Base-by-base conservation (phyloP, 2,888 invertebrate genomes). In the Troides aeacus region DNA sequence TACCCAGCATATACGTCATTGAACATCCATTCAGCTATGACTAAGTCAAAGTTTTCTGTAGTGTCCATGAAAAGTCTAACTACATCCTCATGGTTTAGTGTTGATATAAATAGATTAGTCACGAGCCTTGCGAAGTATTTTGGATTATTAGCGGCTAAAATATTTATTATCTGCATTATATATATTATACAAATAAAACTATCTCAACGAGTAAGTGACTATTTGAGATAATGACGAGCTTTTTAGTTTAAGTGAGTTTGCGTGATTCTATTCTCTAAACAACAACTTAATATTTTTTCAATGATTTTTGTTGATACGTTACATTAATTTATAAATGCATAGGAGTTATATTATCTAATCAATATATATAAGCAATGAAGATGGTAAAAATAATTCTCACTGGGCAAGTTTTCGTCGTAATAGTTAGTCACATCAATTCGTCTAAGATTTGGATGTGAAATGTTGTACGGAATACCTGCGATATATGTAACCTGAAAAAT, bases 21-120 rank as follows among this genome's bases (percentile, higher is more conserved):
- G 56, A 76, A 81, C 74, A 85, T 72, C 80, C 80, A 85, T 62
- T 86, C 85, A 0, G 73, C 74, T 0, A 86, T 74, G 12, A 85
- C 76, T 12, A 81, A 58, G 61, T 86, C 84, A 62, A 85, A 86
- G 4, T 77, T 72, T 65, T 80, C 76, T 0, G 68, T 78, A 0
- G 79, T 74, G 57, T 86, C 79, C 0, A 69, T 69, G 0, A 86
- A 63, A 3, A 86, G 24, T 6, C 72, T 78, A 64, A 78, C 36
- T 12, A 59, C 68, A 56, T 46, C 23, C 57, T 64, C 30, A 23
- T 69, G 69, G 24, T 62, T 57, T 12, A 69, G 21, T 39, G 50
- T 36, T 61, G 21, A 42, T n/a, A 24, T 57, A 46, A 65, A 62
- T 50, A 65, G 8, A 56, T 65, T 63, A 3, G 61, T 53, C n/a